Evolutionary conservation across 1,140 invertebrate genomes (phyloP).

Genomic region (Mercenaria mercenaria): DNA sequence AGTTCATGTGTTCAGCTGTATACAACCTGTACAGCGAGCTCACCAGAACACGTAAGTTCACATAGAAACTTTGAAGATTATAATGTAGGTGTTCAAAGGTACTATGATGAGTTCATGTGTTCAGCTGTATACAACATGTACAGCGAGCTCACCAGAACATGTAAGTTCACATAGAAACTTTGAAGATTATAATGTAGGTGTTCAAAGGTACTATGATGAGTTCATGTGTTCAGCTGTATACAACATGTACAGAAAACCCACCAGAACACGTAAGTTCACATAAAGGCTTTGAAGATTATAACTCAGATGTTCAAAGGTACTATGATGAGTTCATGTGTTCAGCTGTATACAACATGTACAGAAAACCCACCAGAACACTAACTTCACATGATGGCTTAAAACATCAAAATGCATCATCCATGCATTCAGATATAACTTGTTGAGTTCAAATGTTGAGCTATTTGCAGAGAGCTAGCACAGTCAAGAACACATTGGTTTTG

Average conservation of each 20-base stretch:
- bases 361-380: slow-evolving; percentile 88
- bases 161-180: no score
- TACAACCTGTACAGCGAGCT: slow-evolving; percentile 84
- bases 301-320: slow-evolving; percentile 2
- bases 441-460: neutral
- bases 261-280: slow-evolving; percentile 87
- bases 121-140: slow-evolving; percentile 86
- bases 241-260: slow-evolving; percentile 86
- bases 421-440: neutral
- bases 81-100: neutral
- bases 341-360: slow-evolving; percentile 85
- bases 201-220: neutral
- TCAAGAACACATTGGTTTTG: no score
- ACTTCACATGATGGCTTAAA: no score
- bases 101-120: slow-evolving; percentile 74
- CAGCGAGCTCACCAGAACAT: slow-evolving; percentile 87
- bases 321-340: slow-evolving; percentile 79
- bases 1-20: slow-evolving; percentile 86
- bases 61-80: neutral
- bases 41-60: slow-evolving; percentile 88
- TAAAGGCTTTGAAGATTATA: neutral
- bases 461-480: no score
- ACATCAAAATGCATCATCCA: neutral
- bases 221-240: slow-evolving; percentile 86
- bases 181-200: neutral